A percentile compares a stretch with the other conserved stretches of the same genome.
phyloP scores from a whole-genome alignment of 2,797 vertebrate genomes.

The Halcyon smyrnensis region DNA sequence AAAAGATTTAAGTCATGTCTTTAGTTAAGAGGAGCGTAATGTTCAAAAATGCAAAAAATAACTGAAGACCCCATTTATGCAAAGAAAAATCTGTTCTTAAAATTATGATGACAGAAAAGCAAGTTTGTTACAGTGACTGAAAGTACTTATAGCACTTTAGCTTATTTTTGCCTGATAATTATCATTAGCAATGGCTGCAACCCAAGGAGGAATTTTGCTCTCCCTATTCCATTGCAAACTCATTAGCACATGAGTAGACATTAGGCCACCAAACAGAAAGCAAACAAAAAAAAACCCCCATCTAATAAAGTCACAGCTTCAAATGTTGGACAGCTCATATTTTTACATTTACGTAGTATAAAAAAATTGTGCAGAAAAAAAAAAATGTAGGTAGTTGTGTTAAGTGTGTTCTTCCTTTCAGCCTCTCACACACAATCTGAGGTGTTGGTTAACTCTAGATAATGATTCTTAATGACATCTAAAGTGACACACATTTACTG shows the following conservation, averaged over 20 bases:
- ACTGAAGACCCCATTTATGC: background rate
- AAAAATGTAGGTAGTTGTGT: background rate
- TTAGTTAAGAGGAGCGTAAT: background rate
- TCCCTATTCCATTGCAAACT: background rate
- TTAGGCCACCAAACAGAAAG: background rate
- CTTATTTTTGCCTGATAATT: background rate
- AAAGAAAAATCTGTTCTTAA: background rate
- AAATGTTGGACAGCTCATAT: background rate
- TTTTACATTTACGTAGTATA: background rate
- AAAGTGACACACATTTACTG: background rate
- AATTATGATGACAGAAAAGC: background rate
- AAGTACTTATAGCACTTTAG: background rate
- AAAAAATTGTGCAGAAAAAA: background rate
- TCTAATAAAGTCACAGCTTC: background rate
- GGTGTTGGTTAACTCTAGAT: background rate
- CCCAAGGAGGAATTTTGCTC: background rate
- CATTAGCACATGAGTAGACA: background rate
- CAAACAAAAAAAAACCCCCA: background rate
- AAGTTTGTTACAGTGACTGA: background rate
- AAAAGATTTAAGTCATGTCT: background rate
- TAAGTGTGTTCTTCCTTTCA: background rate
- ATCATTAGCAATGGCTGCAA: background rate
- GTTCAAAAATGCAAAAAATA: background rate
- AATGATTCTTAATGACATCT: background rate
- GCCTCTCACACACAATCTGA: background rate